Conservation (phyloP, 2,113 vertebrate species). For the Sorex araneus region DNA sequence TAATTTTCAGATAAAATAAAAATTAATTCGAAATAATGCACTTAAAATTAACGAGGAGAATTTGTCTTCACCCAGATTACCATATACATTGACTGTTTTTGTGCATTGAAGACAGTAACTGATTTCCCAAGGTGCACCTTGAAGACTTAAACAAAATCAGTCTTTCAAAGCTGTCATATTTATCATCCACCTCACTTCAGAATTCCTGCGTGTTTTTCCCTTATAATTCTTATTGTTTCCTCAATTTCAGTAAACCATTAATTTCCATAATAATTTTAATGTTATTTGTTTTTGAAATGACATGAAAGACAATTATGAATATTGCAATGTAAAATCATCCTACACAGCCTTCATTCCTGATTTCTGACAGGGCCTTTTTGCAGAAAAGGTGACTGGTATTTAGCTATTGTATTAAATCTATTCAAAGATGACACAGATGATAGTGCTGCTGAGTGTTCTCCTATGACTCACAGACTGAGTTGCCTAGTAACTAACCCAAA, state of each 20-base stretch:
- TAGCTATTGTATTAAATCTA: conserved; percentile 68
- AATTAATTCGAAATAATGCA: neutral
- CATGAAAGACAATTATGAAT: conserved; percentile 56
- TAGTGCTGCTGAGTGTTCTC: conserved; percentile 29
- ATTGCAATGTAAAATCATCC: conserved; percentile 27
- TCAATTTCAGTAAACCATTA: conserved; percentile 41
- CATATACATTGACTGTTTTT: neutral
- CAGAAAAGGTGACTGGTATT: conserved; percentile 51
- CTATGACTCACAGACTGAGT: conserved; percentile 69
- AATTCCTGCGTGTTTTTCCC: conserved; percentile 38
- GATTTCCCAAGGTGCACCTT: neutral
- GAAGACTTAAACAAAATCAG: neutral
- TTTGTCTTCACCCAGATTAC: neutral
- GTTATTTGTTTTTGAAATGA: conserved; percentile 50
- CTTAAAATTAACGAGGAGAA: conserved; percentile 1
- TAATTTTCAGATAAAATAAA: neutral
- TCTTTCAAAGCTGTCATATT: conserved; percentile 22
- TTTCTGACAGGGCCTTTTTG: conserved; percentile 65
- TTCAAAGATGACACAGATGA: conserved; percentile 66
- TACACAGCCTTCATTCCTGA: neutral
- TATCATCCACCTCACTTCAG: neutral
- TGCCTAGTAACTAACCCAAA: conserved; percentile 82
- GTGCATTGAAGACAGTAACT: neutral
- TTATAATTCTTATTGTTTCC: neutral
- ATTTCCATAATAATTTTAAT: conserved; percentile 50